These are phyloP conservation scores for Ameiurus melas DNA, from an alignment of 2,113 vertebrate species.

Conservation along the genomic window DNA sequence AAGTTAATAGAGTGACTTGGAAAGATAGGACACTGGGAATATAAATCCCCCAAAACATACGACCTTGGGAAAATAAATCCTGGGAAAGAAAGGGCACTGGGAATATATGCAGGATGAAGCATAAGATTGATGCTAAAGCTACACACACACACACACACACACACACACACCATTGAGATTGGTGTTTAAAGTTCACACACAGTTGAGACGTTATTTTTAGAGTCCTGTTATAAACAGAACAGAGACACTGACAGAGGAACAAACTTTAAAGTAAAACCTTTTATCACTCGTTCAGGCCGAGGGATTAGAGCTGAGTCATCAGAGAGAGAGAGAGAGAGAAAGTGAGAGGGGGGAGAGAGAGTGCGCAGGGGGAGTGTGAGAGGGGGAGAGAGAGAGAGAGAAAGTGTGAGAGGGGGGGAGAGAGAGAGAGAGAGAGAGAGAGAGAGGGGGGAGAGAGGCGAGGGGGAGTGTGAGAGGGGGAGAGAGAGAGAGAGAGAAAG, in stretches of 20 bases:
- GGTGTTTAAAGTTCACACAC: constrained; percentile 3
- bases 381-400: too few species aligned
- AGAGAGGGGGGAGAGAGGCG: too few species aligned
- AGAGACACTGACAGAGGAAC: constrained; percentile 14
- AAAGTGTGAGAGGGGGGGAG: too few species aligned
- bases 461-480: too few species aligned
- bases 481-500: too few species aligned
- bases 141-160: not conserved
- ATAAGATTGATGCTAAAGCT: not conserved
- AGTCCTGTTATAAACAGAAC: not conserved
- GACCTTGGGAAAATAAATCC: not conserved
- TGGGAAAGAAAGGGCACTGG: not conserved
- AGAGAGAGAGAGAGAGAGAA: not conserved
- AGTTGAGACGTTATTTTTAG: constrained; percentile 1
- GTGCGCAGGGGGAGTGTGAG: too few species aligned
- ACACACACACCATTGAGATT: not conserved
- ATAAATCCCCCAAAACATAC: not conserved
- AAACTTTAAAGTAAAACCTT: constrained; percentile 24
- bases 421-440: too few species aligned
- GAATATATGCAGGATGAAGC: not conserved
- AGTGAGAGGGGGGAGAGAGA: not conserved
- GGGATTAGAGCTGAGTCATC: constrained; percentile 51
- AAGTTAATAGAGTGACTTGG: not conserved
- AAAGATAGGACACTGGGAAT: not conserved
- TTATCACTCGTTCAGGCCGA: constrained; percentile 31